Evolutionary conservation across 2,797 vertebrate species (phyloP).

Genomic region (Dromococcyx pavoninus): DNA sequence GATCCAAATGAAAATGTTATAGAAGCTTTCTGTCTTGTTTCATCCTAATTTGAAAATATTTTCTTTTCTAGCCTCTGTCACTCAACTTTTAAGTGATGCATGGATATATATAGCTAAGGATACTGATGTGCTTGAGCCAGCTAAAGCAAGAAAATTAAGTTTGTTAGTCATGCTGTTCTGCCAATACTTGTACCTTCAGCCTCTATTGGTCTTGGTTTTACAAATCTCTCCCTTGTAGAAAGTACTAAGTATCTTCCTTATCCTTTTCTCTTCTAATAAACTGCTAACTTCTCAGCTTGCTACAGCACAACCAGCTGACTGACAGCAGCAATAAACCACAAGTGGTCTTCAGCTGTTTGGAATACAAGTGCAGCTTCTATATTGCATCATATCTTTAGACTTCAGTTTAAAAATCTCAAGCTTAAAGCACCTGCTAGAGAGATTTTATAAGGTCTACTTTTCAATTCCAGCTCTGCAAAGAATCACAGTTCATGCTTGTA

Average conservation of each 20-base stretch:
- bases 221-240: neutral
- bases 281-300: neutral
- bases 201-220: neutral
- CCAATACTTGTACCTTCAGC: neutral
- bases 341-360: neutral
- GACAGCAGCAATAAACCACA: neutral
- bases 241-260: neutral
- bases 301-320: neutral
- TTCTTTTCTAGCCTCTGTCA: neutral
- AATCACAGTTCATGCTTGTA: neutral
- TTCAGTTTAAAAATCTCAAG: neutral
- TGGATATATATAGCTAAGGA: neutral
- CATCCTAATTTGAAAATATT: neutral
- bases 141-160: neutral
- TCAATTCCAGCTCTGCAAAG: neutral
- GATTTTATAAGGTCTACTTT: neutral
- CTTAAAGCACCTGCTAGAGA: neutral
- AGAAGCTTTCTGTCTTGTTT: neutral
- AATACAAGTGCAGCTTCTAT: neutral
- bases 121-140: neutral
- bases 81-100: neutral
- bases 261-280: neutral
- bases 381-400: accelerated
- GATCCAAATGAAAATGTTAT: neutral
- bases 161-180: neutral